phyloP scores from a whole-genome alignment of 2,113 vertebrate species.

The Dromiciops gliroides region DNA sequence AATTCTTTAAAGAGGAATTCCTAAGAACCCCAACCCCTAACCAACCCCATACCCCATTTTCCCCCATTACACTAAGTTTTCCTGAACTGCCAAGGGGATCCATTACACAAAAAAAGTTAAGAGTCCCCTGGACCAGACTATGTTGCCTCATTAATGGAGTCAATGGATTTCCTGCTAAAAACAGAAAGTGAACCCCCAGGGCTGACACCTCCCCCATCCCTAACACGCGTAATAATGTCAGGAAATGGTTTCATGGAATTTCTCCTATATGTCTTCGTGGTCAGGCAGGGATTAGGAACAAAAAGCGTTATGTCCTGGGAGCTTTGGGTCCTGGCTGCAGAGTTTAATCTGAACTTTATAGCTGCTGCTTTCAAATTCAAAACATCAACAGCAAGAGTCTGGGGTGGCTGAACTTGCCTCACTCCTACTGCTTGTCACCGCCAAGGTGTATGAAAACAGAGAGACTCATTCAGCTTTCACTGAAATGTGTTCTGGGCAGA shows the following conservation, averaged over 20 bases:
- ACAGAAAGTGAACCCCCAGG: background rate
- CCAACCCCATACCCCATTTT: too few species aligned
- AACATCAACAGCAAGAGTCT: background rate
- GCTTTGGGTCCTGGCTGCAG: slow-evolving; percentile 17
- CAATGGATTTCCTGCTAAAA: background rate
- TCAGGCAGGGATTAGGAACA: slow-evolving; percentile 18
- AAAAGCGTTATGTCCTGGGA: background rate
- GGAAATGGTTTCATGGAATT: background rate
- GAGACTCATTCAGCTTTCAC: slow-evolving; percentile 5
- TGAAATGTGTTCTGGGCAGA: slow-evolving; percentile 7
- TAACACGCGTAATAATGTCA: background rate
- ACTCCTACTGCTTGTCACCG: background rate
- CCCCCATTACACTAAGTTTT: too few species aligned
- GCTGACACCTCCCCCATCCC: background rate
- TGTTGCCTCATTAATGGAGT: background rate
- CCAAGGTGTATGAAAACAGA: background rate
- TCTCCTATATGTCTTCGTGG: background rate
- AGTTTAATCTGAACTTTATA: slow-evolving; percentile 47
- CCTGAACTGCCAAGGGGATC: background rate
- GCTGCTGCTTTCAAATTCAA: slow-evolving; percentile 14
- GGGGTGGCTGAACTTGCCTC: background rate
- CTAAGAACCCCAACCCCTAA: too few species aligned
- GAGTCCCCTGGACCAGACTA: background rate
- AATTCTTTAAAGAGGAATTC: too few species aligned
- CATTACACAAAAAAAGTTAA: background rate